Base-by-base conservation (phyloP, 2,888 invertebrate species). In the Tridacna gigas region DNA sequence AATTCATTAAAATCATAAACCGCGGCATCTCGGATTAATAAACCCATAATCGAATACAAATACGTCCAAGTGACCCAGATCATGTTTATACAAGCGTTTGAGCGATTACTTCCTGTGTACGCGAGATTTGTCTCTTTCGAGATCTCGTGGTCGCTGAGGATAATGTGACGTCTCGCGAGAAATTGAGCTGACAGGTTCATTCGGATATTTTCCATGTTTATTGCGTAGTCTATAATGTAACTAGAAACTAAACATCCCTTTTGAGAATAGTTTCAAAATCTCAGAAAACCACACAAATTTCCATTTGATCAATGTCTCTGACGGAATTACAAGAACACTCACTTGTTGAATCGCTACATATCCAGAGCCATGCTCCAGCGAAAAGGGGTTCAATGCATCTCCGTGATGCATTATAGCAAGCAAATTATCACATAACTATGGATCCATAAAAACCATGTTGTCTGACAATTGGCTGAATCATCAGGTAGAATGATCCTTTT, bases 1-100 rank as follows among this genome's bases (percentile, higher is more conserved):
- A 56, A 56, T 56, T 56, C 20, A 56, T 56, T 56, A 56, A 56
- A 56, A 56, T 56, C 56, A 56, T 56, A 56, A 56, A 56, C 56
- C 56, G 56, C 18, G 9, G 56, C 18, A 56, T 20, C 56, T 20
- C 56, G 56, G 56, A 56, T 56, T 56, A 56, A 56, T 20, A 56
- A 20, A 56, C 18, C 20, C 20, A 20, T 56, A 56, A 56, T 56
- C 56, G 56, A 56, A 56, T 56, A 56, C 18, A 56, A 56, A 56
- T 56, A 20, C 56, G 18, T 56, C 56, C 11, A 20, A 15, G 56
- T 56, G 56, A 56, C 56, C 56, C 15, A 56, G 56, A 56, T 56
- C 56, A 56, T 56, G 56, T 56, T 56, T 56, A 20, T 56, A 56
- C 20, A 56, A 56, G 20, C 56, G 56, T 20, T 56, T 56, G 56